Percentiles rank a stretch among this genome's conserved stretches.
Conservation (phyloP, 1,140 invertebrate genomes). For the Cyclargus thomasi region DNA sequence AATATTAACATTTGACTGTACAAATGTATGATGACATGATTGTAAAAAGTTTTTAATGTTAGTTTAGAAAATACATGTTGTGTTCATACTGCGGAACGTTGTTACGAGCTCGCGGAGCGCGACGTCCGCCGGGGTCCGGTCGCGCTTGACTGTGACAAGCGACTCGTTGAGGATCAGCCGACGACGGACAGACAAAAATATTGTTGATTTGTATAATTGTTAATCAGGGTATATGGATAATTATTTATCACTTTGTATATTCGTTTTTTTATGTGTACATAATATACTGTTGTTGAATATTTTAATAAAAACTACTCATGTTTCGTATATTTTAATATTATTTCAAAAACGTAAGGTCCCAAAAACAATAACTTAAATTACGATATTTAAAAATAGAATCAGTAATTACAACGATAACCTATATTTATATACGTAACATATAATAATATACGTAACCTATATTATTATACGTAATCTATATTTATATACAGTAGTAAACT, state of each 20-base stretch:
- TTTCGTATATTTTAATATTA: background rate
- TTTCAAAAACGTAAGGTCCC: background rate
- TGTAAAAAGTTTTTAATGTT: no score
- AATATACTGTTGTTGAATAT: background rate
- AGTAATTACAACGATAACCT: background rate
- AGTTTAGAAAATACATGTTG: no score
- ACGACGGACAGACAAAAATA: no score
- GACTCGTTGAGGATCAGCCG: no score
- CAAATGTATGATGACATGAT: no score
- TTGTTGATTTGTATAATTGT: background rate
- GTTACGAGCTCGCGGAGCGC: no score
- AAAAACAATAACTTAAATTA: background rate
- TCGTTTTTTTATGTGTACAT: background rate
- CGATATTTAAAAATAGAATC: background rate
- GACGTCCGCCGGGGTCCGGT: no score
- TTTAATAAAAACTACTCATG: background rate
- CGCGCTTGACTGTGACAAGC: no score
- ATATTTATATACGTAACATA: background rate
- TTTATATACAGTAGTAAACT: background rate
- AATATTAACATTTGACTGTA: no score
- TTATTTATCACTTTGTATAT: background rate
- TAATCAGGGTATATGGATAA: slow-evolving; percentile 6
- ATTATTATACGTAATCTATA: background rate
- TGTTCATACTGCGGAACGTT: no score
- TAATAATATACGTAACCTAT: background rate